phyloP scores from a whole-genome alignment of 2,113 vertebrate species.

The Clarias batrachus region DNA sequence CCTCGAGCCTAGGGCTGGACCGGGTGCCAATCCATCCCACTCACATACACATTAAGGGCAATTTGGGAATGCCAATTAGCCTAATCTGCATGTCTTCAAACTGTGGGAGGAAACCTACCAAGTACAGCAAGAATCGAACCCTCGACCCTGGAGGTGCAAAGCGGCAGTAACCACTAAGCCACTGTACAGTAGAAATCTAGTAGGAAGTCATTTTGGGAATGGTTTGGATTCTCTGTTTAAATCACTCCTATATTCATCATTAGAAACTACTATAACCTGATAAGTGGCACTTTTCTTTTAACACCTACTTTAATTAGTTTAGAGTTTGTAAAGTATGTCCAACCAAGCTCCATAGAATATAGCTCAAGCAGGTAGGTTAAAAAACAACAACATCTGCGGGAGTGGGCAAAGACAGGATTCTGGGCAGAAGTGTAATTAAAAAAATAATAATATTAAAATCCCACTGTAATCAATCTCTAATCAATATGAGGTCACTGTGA shows the following conservation, averaged over 20 bases:
- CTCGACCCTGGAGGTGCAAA: too few species aligned
- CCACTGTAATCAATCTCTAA: slow-evolving; percentile 1
- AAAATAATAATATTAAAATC: neutral
- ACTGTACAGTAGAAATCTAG: too few species aligned
- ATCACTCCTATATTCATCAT: neutral
- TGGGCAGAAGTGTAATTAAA: neutral
- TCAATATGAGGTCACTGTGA: neutral
- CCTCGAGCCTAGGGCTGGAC: too few species aligned
- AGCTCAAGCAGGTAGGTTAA: neutral
- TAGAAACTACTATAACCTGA: neutral
- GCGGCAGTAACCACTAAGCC: too few species aligned
- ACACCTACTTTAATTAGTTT: neutral
- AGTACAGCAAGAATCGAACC: too few species aligned
- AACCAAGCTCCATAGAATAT: neutral
- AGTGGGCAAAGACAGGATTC: neutral
- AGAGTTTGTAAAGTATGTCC: neutral
- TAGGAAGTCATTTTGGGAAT: neutral
- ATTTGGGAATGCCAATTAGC: too few species aligned
- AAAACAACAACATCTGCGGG: neutral
- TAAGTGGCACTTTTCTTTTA: neutral
- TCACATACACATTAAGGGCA: too few species aligned
- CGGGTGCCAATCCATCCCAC: too few species aligned
- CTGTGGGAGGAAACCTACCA: too few species aligned
- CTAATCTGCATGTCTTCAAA: too few species aligned
- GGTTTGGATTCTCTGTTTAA: neutral